phyloP scores from a whole-genome alignment of 2,113 vertebrate genomes.

The Coryphaenoides rupestris region DNA sequence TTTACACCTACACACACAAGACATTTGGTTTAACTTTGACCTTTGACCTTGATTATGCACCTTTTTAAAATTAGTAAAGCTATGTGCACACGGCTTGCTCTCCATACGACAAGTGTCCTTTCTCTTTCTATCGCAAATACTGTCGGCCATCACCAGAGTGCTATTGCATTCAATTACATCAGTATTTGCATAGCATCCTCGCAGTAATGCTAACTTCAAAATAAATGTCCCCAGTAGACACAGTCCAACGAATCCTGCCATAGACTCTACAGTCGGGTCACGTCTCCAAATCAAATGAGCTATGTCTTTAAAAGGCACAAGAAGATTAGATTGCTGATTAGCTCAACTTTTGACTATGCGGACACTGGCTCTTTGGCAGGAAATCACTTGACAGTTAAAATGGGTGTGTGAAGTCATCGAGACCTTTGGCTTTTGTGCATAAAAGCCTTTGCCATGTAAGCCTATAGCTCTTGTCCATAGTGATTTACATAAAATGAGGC shows the following conservation, averaged over 20 bases:
- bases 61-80: neutral
- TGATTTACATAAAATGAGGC: constrained; percentile 28
- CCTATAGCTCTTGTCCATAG: constrained; percentile 27
- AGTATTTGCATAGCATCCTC: neutral
- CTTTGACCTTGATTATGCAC: constrained; percentile 5
- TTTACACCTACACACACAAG: constrained; percentile 2
- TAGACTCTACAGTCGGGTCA: neutral
- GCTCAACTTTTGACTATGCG: neutral
- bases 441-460: constrained; percentile 17
- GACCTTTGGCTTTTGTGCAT: constrained; percentile 30
- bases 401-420: constrained; percentile 24
- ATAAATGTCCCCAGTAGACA: neutral
- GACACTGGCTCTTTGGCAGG: constrained; percentile 24
- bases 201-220: neutral
- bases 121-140: neutral
- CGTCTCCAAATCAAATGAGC: constrained; percentile 18
- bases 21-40: constrained; percentile 3
- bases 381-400: constrained; percentile 23
- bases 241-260: neutral
- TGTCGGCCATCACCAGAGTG: neutral
- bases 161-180: neutral
- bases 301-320: constrained; percentile 6
- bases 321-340: neutral
- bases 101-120: too few species aligned
- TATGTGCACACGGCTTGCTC: neutral